Conservation (phyloP, 2,797 vertebrate species). For the Eupleurogrammus muticus region DNA sequence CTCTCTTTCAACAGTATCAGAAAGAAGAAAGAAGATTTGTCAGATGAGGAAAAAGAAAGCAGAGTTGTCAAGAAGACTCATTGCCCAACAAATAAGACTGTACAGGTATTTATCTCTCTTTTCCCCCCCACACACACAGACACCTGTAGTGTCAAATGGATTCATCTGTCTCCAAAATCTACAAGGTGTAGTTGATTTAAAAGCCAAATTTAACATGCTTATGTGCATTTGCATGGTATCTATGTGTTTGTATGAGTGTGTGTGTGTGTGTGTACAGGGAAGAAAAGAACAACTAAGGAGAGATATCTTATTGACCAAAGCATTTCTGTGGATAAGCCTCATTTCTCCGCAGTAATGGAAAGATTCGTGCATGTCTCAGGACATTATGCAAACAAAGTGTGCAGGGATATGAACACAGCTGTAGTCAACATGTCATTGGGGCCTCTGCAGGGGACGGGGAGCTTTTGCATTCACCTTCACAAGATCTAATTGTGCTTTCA, state of each 20-base stretch:
- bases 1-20: constrained; percentile 4
- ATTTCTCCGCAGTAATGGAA: constrained; percentile 41
- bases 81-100: constrained; percentile 1
- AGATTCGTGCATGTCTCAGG: neutral
- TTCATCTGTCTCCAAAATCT: too few species aligned
- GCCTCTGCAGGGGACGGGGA: constrained; percentile 14
- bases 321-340: constrained; percentile 18
- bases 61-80: constrained; percentile 12
- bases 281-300: neutral
- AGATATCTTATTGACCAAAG: constrained; percentile 30
- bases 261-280: neutral
- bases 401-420: constrained; percentile 17
- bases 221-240: too few species aligned
- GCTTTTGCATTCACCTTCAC: constrained; percentile 11
- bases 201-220: too few species aligned
- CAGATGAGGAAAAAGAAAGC: constrained; percentile 7
- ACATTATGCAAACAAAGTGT: constrained; percentile 34
- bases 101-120: constrained; percentile 29
- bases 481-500: constrained; percentile 10
- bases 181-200: too few species aligned
- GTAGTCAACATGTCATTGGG: neutral
- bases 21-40: constrained; percentile 8
- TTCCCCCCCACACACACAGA: neutral
- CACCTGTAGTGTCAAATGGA: neutral
- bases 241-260: too few species aligned